Evolutionary conservation across 2,888 invertebrate species (phyloP).

Genomic region (Sarcophaga caerulescens): DNA sequence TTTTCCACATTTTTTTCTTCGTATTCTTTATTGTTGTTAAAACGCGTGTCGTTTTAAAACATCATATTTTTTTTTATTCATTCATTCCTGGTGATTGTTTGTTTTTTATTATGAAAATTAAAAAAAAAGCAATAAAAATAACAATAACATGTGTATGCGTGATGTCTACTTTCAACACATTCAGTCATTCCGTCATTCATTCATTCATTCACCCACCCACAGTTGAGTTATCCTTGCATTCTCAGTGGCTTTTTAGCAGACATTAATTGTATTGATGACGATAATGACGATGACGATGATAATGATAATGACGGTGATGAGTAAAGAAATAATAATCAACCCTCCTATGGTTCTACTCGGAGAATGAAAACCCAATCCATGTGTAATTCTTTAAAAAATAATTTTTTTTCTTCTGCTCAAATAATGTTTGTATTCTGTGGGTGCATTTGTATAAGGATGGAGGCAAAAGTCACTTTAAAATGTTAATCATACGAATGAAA

Average conservation of each 20-base stretch:
- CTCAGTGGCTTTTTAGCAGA: constrained; percentile 21
- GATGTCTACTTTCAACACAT: constrained; percentile 52
- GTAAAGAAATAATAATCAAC: constrained; percentile 3
- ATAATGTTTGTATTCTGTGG: constrained; percentile 6
- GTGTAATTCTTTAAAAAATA: background rate
- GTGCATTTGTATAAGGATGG: too few species aligned
- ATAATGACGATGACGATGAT: constrained; percentile 19
- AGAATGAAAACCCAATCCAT: background rate
- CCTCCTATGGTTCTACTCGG: constrained; percentile 27
- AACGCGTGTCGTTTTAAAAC: constrained; percentile 54
- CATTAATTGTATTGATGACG: constrained; percentile 56
- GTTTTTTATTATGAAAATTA: constrained; percentile 33
- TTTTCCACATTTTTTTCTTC: background rate
- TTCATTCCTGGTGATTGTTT: constrained; percentile 43
- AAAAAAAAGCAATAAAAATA: constrained; percentile 21
- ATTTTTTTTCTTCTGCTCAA: background rate
- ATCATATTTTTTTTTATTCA: constrained; percentile 12
- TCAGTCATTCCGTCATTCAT: constrained; percentile 1
- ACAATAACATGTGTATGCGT: constrained; percentile 45
- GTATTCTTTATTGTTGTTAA: constrained; percentile 48
- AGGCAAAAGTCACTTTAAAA: constrained; percentile 39
- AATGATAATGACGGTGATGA: constrained; percentile 11
- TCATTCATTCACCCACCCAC: background rate
- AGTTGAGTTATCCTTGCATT: background rate
- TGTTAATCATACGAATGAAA: constrained; percentile 38